These are phyloP conservation scores for Sarcophilus harrisii DNA, from an alignment of 2,797 vertebrate genomes.

Conservation along the genomic window DNA sequence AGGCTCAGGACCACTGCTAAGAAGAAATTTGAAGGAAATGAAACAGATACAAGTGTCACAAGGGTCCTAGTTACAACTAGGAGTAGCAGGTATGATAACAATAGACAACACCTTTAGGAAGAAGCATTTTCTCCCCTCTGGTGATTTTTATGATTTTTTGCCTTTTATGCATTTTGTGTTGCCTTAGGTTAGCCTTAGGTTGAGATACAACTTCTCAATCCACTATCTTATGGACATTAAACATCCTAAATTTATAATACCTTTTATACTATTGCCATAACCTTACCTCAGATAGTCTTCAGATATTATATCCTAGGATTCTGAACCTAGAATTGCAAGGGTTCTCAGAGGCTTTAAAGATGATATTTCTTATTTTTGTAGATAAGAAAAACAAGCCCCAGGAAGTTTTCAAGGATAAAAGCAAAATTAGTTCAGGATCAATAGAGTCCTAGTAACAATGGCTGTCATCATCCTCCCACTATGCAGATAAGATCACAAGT, in stretches of 20 bases:
- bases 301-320: not conserved
- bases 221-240: not conserved
- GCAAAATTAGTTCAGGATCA: not conserved
- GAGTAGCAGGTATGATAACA: not conserved
- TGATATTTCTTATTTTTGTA: not conserved
- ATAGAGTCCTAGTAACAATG: not conserved
- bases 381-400: not conserved
- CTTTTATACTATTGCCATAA: not conserved
- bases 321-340: not conserved
- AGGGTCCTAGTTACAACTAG: not conserved
- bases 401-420: not conserved
- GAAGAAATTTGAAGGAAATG: not conserved
- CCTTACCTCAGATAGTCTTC: not conserved
- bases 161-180: no score
- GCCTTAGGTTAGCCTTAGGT: not conserved
- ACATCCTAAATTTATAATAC: not conserved
- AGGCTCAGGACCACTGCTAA: not conserved
- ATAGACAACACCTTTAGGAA: not conserved
- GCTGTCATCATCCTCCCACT: not conserved
- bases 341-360: not conserved
- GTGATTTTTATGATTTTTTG: not conserved
- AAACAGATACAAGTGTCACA: not conserved
- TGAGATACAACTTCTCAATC: not conserved
- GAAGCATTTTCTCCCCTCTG: not conserved
- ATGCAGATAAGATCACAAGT: not conserved